Percentiles rank a stretch among this genome's conserved stretches.
These are phyloP conservation scores for Diogma glabrata DNA, from an alignment of 2,888 invertebrate species.

Conservation along the genomic window DNA sequence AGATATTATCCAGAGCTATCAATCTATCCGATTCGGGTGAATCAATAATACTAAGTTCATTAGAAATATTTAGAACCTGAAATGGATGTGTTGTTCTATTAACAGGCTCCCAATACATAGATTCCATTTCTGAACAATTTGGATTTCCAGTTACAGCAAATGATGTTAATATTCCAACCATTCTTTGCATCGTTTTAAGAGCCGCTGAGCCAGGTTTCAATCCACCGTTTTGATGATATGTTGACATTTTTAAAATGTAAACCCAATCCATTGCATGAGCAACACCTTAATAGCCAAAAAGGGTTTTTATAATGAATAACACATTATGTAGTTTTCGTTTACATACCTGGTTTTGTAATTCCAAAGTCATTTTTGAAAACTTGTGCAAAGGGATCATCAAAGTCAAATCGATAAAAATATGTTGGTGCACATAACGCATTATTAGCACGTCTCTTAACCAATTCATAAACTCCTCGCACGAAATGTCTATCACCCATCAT, in stretches of 20 bases:
- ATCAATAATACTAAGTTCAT: slow-evolving; percentile 23
- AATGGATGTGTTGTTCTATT: slow-evolving; percentile 15
- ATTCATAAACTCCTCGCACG: slow-evolving; percentile 32
- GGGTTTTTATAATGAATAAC: slow-evolving; percentile 28
- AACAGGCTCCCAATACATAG: slow-evolving; percentile 15
- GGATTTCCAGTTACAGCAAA: slow-evolving; percentile 31
- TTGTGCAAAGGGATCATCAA: slow-evolving; percentile 34
- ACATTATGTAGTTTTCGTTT: no score
- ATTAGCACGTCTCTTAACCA: no score
- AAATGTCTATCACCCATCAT: slow-evolving; percentile 34
- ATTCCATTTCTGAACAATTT: slow-evolving; percentile 17
- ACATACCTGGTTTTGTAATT: no score
- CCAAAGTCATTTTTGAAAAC: no score
- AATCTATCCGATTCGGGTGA: slow-evolving; percentile 29
- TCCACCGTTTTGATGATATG: slow-evolving; percentile 1
- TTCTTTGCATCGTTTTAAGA: slow-evolving; percentile 24
- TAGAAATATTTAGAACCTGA: slow-evolving; percentile 28
- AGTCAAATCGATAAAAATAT: slow-evolving; percentile 34
- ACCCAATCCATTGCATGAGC: slow-evolving; percentile 36
- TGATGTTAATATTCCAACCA: slow-evolving; percentile 30
- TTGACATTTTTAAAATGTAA: slow-evolving; percentile 33
- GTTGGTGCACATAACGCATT: slow-evolving; percentile 29
- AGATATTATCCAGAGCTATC: slow-evolving; percentile 29
- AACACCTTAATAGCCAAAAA: slow-evolving; percentile 14
- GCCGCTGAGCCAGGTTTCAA: slow-evolving; percentile 20